These are phyloP conservation scores for Saccopteryx leptura DNA, from an alignment of 2,113 vertebrate genomes.

Conservation along the genomic window DNA sequence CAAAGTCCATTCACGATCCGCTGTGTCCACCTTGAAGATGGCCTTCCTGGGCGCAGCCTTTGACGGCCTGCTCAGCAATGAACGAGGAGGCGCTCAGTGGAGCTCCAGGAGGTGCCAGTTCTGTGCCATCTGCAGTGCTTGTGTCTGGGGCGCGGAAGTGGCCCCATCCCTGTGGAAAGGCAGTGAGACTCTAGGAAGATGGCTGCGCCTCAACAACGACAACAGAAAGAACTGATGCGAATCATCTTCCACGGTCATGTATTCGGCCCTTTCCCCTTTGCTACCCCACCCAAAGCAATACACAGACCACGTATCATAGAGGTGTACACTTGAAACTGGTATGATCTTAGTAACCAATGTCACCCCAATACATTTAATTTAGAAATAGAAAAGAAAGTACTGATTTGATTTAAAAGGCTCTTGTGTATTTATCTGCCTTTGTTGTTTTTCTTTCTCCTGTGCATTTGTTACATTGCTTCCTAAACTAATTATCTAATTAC, in stretches of 20 bases:
- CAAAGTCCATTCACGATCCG: not conserved
- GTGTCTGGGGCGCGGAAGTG: not conserved
- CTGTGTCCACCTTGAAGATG: not conserved
- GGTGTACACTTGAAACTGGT: not conserved
- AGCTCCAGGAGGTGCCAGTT: not conserved
- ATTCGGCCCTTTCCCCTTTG: not conserved
- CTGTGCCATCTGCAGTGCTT: not conserved
- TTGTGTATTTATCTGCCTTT: conserved; percentile 27
- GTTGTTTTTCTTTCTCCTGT: conserved; percentile 72
- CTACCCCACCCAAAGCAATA: not conserved
- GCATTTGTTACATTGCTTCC: conserved; percentile 63
- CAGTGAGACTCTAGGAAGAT: not conserved
- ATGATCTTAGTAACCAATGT: not conserved
- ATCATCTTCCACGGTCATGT: not conserved
- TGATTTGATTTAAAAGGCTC: not conserved
- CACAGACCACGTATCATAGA: not conserved
- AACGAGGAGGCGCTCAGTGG: not conserved
- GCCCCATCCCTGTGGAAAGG: not conserved
- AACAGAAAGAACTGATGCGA: not conserved
- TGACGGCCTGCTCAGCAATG: not conserved
- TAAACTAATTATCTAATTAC: conserved; percentile 83
- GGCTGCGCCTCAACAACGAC: not conserved
- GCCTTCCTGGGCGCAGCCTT: not conserved
- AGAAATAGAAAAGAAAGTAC: not conserved
- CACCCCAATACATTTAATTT: not conserved